Evolutionary conservation across 2,113 vertebrate species (phyloP), one percentile per base, ranked within the genome.

Genomic region (Megaleporinus macrocephalus): DNA sequence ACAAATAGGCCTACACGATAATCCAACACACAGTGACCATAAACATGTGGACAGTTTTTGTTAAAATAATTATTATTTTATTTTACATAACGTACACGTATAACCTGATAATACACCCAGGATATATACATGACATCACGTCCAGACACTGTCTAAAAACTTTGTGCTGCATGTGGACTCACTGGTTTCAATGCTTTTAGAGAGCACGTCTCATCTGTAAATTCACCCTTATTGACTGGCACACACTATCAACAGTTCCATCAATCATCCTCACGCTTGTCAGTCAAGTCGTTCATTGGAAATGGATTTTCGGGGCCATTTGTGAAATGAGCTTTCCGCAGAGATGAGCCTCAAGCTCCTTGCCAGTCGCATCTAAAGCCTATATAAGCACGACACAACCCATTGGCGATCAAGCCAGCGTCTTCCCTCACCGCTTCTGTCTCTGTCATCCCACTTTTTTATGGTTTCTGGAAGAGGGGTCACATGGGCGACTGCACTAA

Each of bases 151-250:
- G 9, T 44, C 55, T 18, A 13, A 66, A 26, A 33, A 65, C 49
- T 18, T 4, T 4, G 41, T 71, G n/a, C n/a, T 62, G 41, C 49
- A 51, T 16, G 53, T 61, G 24, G n/a, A 47, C 18, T 16, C 53
- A 51, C 36, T 76, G 36, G 36, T 57, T 57, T 47, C 16, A 36
- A 27, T 59, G 30, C n/a, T 78, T 66, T 74, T 57, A 68, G 36
- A 74, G 66, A 41, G 55, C 70, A 69, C 14, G 29, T 77, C 74
- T 62, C 36, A 44, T 78, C 79, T 78, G 79, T 78, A 82, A 71
- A 82, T 68, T 63, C 73, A 29, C 51, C 33, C 41, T 62, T 71
- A 71, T 71, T 68, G n/a, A 76, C 70, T 68, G 75, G 33, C 69
- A 55, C 44, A 51, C 47, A 29, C 76, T 75, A 51, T 69, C 62